A percentile compares a stretch with the other conserved stretches of the same genome.
phyloP scores from a whole-genome alignment of 2,113 vertebrate species.

The Oophaga pumilio region DNA sequence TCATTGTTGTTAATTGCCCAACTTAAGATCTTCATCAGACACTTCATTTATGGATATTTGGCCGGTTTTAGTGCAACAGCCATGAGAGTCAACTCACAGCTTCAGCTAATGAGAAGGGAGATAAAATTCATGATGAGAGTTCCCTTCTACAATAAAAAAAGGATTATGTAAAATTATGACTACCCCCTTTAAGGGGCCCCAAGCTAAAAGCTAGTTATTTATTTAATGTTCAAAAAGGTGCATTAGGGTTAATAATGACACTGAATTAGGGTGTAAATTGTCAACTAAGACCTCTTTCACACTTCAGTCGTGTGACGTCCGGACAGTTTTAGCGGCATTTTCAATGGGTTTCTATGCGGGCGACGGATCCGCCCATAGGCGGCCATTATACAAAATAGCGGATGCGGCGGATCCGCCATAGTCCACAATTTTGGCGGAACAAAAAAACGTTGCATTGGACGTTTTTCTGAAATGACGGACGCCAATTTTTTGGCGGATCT shows the following conservation, averaged over 20 bases:
- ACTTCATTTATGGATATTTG: not conserved
- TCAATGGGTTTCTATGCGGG: no score
- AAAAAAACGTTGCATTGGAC: no score
- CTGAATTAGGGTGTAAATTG: not conserved
- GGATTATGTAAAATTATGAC: not conserved
- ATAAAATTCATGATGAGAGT: not conserved
- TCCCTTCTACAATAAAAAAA: not conserved
- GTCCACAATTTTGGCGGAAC: no score
- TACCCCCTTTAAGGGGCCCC: not conserved
- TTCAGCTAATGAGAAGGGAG: not conserved
- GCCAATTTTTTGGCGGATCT: no score
- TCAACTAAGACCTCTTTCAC: no score
- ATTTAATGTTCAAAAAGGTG: not conserved
- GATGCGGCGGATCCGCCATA: no score
- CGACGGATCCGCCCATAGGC: no score
- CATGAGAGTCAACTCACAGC: not conserved
- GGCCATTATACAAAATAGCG: no score
- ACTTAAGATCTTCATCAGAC: not conserved
- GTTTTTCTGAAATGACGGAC: no score
- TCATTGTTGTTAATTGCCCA: not conserved
- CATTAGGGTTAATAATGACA: not conserved
- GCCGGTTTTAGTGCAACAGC: not conserved
- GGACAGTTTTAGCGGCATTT: no score
- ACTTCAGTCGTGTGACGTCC: no score
- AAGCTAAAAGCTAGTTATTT: not conserved